Percentiles rank a stretch among this genome's conserved stretches.
Conservation (phyloP, 2,113 vertebrate species). For the Aleadryas rufinucha region DNA sequence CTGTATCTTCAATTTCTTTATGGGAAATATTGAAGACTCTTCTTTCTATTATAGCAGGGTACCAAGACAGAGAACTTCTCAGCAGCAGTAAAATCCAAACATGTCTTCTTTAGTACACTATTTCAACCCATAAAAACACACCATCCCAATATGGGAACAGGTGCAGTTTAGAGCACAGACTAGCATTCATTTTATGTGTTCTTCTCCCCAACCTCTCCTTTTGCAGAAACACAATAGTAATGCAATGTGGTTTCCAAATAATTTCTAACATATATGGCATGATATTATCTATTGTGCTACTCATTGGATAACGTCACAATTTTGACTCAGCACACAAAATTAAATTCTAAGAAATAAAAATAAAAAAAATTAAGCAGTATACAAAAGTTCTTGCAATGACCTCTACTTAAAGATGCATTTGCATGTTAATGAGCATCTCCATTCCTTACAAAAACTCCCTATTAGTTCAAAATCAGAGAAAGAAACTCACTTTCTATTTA, state of each 20-base stretch:
- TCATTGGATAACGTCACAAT: not conserved
- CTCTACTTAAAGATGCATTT: not conserved
- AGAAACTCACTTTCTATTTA: not conserved
- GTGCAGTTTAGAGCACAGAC: not conserved
- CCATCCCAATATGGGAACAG: not conserved
- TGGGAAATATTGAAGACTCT: not conserved
- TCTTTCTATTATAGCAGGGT: not conserved
- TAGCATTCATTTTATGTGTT: not conserved
- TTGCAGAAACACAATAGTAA: not conserved
- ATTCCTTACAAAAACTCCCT: not conserved
- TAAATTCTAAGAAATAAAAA: not conserved
- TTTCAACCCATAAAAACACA: not conserved
- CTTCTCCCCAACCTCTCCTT: not conserved
- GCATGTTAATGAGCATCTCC: not conserved
- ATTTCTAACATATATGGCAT: not conserved
- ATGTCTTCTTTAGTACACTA: not conserved
- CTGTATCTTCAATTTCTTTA: not conserved
- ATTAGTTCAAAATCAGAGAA: not conserved
- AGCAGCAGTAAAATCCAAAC: not conserved
- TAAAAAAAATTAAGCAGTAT: not conserved
- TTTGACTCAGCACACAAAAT: not conserved
- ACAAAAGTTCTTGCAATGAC: not conserved
- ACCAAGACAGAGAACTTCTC: not conserved
- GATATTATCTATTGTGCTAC: not conserved
- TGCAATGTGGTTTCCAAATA: not conserved